These are phyloP conservation scores for Ochropleura leucogaster DNA, from an alignment of 2,888 invertebrate genomes.

Conservation along the genomic window DNA sequence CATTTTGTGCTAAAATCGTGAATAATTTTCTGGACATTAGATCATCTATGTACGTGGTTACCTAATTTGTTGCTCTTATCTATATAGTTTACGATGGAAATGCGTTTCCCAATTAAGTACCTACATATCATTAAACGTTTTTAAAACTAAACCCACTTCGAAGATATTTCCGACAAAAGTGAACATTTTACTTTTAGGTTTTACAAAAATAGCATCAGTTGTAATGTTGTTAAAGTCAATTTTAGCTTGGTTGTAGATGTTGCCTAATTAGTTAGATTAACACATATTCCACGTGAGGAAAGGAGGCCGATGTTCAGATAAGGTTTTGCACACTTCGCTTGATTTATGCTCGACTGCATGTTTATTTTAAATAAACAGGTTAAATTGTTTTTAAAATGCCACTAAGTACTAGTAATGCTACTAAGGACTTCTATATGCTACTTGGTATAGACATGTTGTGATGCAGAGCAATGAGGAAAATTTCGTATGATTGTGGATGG, in stretches of 20 bases:
- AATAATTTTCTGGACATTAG: neutral
- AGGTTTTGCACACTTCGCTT: constrained; percentile 61
- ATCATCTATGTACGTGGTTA: neutral
- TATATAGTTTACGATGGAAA: neutral
- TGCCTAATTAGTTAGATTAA: constrained; percentile 60
- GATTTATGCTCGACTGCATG: constrained; percentile 58
- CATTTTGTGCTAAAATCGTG: neutral
- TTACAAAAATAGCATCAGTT: constrained; percentile 36
- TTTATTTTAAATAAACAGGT: constrained; percentile 55
- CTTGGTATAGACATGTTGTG: too few relatives aligned
- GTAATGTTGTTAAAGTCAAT: constrained; percentile 33
- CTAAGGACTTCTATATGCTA: too few relatives aligned
- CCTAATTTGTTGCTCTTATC: neutral
- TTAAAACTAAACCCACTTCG: constrained; percentile 38
- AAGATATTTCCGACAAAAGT: constrained; percentile 44
- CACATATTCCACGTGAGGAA: constrained; percentile 56
- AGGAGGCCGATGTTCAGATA: constrained; percentile 62
- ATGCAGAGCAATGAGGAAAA: too few relatives aligned
- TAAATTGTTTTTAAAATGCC: constrained; percentile 36
- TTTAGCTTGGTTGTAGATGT: constrained; percentile 45
- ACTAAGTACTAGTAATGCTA: neutral
- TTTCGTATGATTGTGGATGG: too few relatives aligned
- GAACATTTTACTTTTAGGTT: constrained; percentile 36
- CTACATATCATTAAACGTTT: constrained; percentile 36
- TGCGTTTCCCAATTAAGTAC: constrained; percentile 36